phyloP scores from a whole-genome alignment of 2,113 vertebrate genomes.

The Trichomycterus rosablanca region DNA sequence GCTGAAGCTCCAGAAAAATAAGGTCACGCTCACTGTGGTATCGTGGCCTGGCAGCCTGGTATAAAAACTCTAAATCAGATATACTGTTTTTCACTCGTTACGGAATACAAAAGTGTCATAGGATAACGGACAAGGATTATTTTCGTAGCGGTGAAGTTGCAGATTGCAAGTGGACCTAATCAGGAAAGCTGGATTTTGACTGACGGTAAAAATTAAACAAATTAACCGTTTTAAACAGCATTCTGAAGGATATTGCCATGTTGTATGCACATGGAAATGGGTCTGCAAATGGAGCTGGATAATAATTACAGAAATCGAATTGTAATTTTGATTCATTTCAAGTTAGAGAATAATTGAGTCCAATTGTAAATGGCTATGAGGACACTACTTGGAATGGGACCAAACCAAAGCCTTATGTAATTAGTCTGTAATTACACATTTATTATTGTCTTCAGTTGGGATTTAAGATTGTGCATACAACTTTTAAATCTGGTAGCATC shows the following conservation, averaged over 20 bases:
- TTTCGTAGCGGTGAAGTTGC: too few species aligned
- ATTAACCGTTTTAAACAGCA: not conserved
- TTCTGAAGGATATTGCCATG: too few species aligned
- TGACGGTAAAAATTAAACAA: too few species aligned
- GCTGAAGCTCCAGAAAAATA: conserved; percentile 89
- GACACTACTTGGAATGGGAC: conserved; percentile 11
- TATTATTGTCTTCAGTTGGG: too few species aligned
- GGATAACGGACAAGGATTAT: too few species aligned
- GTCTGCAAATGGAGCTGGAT: too few species aligned
- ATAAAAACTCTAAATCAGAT: conserved; percentile 61
- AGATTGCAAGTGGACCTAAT: too few species aligned
- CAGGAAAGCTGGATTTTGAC: too few species aligned
- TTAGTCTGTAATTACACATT: conserved; percentile 17
- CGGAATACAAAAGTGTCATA: too few species aligned
- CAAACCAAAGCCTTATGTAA: not conserved
- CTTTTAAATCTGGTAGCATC: conserved; percentile 22
- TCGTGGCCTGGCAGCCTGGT: conserved; percentile 87
- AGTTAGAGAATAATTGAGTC: not conserved
- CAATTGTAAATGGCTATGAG: conserved; percentile 13
- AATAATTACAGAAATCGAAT: too few species aligned
- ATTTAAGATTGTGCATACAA: conserved; percentile 15
- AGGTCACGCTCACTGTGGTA: conserved; percentile 83
- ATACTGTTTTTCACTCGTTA: too few species aligned
- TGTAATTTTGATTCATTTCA: not conserved
- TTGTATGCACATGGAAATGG: too few species aligned